Evolutionary conservation across 53 echinoderm and acorn worm species (phyloP), one percentile per base, ranked within the genome.

Genomic region (Holothuria leucospilota): DNA sequence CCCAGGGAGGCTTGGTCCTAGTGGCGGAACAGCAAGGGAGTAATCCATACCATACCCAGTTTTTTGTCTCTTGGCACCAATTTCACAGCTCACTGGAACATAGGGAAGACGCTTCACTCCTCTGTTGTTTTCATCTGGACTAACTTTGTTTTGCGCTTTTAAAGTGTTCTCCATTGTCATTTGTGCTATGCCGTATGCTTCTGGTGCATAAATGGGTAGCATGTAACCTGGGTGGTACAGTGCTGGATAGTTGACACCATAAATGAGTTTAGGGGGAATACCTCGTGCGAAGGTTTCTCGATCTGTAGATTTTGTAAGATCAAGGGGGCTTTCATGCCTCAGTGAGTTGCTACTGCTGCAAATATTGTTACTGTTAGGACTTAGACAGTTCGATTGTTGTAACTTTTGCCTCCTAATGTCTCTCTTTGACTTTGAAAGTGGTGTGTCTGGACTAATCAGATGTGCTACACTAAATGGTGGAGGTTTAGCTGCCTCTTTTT

Each of bases 241-340:
- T 6, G 94, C 88, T 25, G 96, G 93, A 69, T 94, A 96, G 81
- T 96, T 96, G 86, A 90, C 94, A 41, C 91, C 91, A 58, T 93
- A 94, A n/a, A 94, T 87, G 21, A 96, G 90, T 71, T 94, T 94
- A 0, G 93, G 91, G 51, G 63, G 84, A 39, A 67, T 21, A 23
- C 65, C 65, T 46, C 84, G 15, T 64, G 65, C 68, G 13, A 65
- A 34, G 21, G 87, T 51, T 11, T 91, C 75, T 56, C 78, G 82
- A 71, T 88, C 88, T 68, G 91, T 93, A 67, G 99, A 92, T 85
- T 95, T 85, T 59, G 95, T 92, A 18, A 95, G 87, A 85, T 99
- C 99, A 42, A 99, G 87, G 5, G 99, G 99, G 53, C 86, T 86
- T 46, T 90, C 89, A 25, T 83, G 65, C 15, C 66, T 23, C 21